Percentiles rank a stretch among this genome's conserved stretches.
Conservation (phyloP, 1,140 invertebrate species). For the Ridgeia piscesae region DNA sequence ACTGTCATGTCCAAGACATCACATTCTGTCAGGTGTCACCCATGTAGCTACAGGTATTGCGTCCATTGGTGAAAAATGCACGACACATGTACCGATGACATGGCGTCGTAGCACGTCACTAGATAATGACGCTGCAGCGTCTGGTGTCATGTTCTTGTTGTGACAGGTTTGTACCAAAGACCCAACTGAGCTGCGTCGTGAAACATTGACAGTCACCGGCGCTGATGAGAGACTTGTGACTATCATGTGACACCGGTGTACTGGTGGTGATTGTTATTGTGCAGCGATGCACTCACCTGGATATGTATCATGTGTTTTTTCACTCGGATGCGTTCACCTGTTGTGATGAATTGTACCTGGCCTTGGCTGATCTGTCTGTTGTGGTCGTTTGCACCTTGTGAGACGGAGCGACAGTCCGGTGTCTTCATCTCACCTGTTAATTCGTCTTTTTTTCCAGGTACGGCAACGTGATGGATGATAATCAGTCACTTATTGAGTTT, state of each 20-base stretch:
- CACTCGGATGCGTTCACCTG: background rate
- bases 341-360: background rate
- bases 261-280: background rate
- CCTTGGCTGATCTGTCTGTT: background rate
- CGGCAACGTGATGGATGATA: background rate
- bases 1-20: no score
- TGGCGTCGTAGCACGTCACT: background rate
- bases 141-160: background rate
- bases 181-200: background rate
- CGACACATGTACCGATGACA: background rate
- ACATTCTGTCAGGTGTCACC: background rate
- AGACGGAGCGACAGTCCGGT: background rate
- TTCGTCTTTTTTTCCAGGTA: no score
- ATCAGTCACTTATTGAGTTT: background rate
- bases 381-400: background rate
- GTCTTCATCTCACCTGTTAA: background rate
- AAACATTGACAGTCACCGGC: background rate
- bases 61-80: background rate
- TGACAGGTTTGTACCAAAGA: background rate
- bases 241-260: background rate
- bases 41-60: background rate
- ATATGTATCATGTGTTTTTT: background rate
- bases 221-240: background rate
- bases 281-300: background rate
- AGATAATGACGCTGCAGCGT: background rate